Base-by-base conservation (phyloP, 2,113 vertebrate genomes). In the Lichenostomus cassidix region DNA sequence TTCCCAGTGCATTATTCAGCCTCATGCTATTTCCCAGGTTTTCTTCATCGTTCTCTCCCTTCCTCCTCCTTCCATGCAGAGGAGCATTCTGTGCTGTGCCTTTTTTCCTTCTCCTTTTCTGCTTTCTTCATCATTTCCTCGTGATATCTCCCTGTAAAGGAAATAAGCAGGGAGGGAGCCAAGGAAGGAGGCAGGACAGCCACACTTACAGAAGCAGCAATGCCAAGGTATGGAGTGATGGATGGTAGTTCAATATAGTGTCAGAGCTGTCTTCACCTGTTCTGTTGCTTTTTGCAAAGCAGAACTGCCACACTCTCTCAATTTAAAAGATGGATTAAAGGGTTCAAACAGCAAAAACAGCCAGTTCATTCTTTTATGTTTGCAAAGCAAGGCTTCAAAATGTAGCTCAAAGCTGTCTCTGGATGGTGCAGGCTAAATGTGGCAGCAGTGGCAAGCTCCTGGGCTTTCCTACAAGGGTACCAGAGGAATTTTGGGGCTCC, bases 221-320 rank as follows among this genome's bases (percentile, higher is more conserved):
- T 24, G 23, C 47, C 79, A 64, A 75, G 39, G 33, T 68, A 29
- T 3, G 4, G 52, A 23, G 18, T 83, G 25, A 12, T 46, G 62
- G 44, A 18, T 59, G 39, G 24, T 11, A 42, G 22, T 23, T 63
- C 59, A 50, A 11, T 37, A 33, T 3, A 8, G 35, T 15, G 17
- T 49, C 52, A 67, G 69, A 78, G 77, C 18, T 46, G 8, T 80
- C 35, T 58, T 70, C 71, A 53, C 21, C 23, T 55, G 18, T 50
- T 83, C 22, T 31, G 35, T 62, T 77, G 24, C 24, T 83, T 70
- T 55, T 24, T 70, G 39, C 23, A 22, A 42, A 53, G 42, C 20
- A 6, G 25, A 49, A 22, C n/a, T 22, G 31, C n/a, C 19, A 12
- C 16, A 4, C 7, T 56, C 33, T 41, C 49, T 77, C 0, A 0